These are phyloP conservation scores for Cladorhizidae sp. DNA, from an alignment of 37 sponge, comb jelly and placozoan species.

Conservation along the genomic window DNA sequence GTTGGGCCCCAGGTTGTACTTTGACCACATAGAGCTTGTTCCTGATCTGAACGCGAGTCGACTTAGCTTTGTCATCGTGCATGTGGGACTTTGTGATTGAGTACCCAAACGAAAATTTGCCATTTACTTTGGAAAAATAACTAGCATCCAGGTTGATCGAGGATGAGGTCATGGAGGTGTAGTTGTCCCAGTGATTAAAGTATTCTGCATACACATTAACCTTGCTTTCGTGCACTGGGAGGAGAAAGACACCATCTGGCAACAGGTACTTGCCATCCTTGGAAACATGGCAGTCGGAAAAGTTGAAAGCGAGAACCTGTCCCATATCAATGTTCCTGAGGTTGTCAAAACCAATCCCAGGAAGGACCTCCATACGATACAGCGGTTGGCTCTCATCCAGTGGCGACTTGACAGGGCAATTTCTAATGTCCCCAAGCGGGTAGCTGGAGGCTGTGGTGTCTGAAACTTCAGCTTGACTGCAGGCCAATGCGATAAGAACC, in stretches of 20 bases:
- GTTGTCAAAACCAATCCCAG: conserved; percentile 79
- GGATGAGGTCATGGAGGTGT: conserved; percentile 45
- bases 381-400: conserved; percentile 27
- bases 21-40: conserved; percentile 53
- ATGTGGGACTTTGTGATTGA: conserved; percentile 38
- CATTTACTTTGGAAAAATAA: conserved; percentile 49
- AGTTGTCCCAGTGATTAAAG: conserved; percentile 61
- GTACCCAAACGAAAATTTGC: conserved; percentile 61
- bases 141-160: conserved; percentile 53
- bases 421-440: conserved; percentile 73
- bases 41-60: conserved; percentile 60
- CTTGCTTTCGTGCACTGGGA: conserved; percentile 59
- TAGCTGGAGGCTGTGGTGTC: background rate
- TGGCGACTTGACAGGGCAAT: conserved; percentile 49
- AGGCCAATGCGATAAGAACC: background rate
- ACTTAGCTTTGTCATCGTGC: conserved; percentile 30
- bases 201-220: conserved; percentile 50
- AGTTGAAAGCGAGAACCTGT: conserved; percentile 48
- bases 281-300: conserved; percentile 59
- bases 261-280: conserved; percentile 74
- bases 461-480: no score
- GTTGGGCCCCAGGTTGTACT: conserved; percentile 39
- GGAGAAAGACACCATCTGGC: conserved; percentile 47
- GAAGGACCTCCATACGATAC: conserved; percentile 66
- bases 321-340: conserved; percentile 77